A percentile compares a stretch with the other conserved stretches of the same genome.
These are phyloP conservation scores for Poecilia picta DNA, from an alignment of 2,797 vertebrate genomes.

Conservation along the genomic window DNA sequence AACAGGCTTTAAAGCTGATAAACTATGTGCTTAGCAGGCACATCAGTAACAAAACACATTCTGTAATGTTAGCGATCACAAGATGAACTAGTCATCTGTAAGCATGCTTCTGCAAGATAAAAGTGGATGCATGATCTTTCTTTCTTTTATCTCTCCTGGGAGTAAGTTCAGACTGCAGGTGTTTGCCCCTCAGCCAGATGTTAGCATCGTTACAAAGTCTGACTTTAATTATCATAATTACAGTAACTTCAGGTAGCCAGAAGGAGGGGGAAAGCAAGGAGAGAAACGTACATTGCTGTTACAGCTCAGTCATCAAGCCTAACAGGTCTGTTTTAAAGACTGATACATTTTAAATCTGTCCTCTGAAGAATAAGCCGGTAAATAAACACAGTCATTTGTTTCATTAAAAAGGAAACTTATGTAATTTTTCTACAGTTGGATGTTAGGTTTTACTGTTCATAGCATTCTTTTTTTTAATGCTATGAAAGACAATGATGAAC, in stretches of 20 bases:
- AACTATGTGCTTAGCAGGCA: background rate
- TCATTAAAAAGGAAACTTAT: no score
- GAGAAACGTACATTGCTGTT: background rate
- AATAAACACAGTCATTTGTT: no score
- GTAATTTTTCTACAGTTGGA: no score
- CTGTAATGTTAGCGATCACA: constrained; percentile 8
- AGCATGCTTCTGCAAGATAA: constrained; percentile 4
- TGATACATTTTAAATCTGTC: background rate
- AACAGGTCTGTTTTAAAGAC: constrained; percentile 6
- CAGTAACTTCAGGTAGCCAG: constrained; percentile 26
- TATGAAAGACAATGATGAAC: background rate
- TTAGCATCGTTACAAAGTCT: constrained; percentile 26
- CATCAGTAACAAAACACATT: constrained; percentile 7
- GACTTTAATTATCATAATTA: constrained; percentile 54
- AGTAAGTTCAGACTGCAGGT: constrained; percentile 44
- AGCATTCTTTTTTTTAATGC: background rate
- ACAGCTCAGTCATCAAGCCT: background rate
- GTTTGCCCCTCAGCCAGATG: constrained; percentile 54
- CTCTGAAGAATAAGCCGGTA: background rate
- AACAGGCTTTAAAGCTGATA: background rate
- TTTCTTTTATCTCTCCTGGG: constrained; percentile 21
- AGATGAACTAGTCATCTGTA: constrained; percentile 8
- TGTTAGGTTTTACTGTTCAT: background rate
- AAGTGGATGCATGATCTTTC: constrained; percentile 4
- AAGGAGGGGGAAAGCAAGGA: constrained; percentile 11